Base-by-base conservation (phyloP, 2,797 vertebrate genomes). In the Syngnathus acus region DNA sequence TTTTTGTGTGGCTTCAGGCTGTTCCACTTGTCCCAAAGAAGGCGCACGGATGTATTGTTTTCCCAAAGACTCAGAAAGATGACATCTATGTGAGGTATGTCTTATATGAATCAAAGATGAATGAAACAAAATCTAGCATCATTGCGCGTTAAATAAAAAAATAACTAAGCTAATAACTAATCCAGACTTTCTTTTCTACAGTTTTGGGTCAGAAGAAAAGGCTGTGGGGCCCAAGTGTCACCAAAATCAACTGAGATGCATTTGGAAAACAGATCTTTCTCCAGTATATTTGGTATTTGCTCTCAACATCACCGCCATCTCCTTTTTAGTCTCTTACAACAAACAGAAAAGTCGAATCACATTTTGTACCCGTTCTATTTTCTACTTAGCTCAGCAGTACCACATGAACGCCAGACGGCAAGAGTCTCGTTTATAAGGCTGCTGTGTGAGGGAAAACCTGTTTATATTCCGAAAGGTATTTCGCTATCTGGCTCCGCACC, bases 381-480 rank as follows among this genome's bases (percentile, higher is more conserved):
- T 47, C 0, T 55, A 40, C 9, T 59, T 5, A 37, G 37, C 58
- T 61, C 58, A 40, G 66, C 58, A 50, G 40, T 62, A 65, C 48
- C 65, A 53, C 16, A 62, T 53, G 48, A 47, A 51, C 5, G 11
- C n/a, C 59, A 67, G 55, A 70, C 23, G 60, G 55, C 59, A 21
- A 55, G 40, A 72, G 54, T 69, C 10, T 3, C 4, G 37, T 64
- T 71, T 62, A 14, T 57, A 57, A 57, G 59, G 68, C 37, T 32
- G 54, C 55, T 60, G 16, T 65, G 72, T 58, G 64, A 69, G 67
- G 32, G 23, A 55, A 70, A 74, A 57, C 14, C 14, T 14, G 11
- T 5, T 32, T 32, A 32, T 16, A 17, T 14, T 14, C 60, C 45
- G 21, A 62, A 62, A 43, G 40, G 11, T 62, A 38, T 8, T 37